Conservation (phyloP, 2,797 vertebrate genomes). For the Falco peregrinus region DNA sequence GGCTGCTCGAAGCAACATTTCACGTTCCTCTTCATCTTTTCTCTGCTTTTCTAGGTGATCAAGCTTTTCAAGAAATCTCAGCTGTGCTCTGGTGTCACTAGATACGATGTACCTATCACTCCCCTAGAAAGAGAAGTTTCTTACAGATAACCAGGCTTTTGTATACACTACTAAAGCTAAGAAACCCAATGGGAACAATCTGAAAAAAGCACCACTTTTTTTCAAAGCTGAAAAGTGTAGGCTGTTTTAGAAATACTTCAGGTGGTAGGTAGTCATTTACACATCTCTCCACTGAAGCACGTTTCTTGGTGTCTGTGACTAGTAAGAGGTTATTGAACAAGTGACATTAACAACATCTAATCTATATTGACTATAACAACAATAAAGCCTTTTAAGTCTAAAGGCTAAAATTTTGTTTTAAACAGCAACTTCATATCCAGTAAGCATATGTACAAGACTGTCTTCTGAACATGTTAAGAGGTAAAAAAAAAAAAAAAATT, state of each 20-base stretch:
- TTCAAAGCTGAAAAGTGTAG: not conserved
- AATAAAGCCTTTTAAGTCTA: not conserved
- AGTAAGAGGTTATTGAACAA: not conserved
- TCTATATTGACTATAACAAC: not conserved
- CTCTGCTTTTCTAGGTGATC: conserved; percentile 88
- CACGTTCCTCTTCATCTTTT: conserved; percentile 88
- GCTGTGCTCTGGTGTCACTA: conserved; percentile 87
- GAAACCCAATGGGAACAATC: not conserved
- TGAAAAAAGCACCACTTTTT: not conserved
- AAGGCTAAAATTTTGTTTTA: not conserved
- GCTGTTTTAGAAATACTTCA: not conserved
- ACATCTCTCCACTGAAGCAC: not conserved
- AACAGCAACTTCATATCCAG: not conserved
- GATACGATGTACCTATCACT: conserved; percentile 78
- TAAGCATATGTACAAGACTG: not conserved
- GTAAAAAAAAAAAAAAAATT: too few relatives aligned
- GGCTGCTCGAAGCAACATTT: conserved; percentile 85
- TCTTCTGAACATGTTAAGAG: not conserved
- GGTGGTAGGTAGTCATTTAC: not conserved
- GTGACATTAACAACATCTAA: not conserved
- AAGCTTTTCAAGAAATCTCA: conserved; percentile 90
- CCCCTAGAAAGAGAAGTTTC: conserved; percentile 74
- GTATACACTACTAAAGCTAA: not conserved
- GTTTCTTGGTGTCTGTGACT: not conserved
- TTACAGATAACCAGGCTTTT: not conserved